Base-by-base conservation (phyloP, 2,797 vertebrate species). In the Triplophysa bombifrons region DNA sequence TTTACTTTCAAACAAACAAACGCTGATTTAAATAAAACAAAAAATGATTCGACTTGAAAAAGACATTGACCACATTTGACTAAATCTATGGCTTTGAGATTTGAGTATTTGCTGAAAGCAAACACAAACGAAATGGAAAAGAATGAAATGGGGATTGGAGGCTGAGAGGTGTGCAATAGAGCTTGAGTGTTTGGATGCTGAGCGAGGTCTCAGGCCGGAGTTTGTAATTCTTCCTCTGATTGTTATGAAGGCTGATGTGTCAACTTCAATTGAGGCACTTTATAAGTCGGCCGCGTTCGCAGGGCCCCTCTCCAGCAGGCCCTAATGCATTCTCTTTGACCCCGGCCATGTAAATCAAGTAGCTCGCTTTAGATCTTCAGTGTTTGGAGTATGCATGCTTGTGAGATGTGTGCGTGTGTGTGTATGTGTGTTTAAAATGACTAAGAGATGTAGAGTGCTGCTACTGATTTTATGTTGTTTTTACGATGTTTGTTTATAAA, bases 281-380 rank as follows among this genome's bases (percentile, higher is more conserved):
- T 93, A 88, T 89, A 92, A 91, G 86, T 91, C 89, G 81, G 81
- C 81, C 76, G 79, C 46, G 81, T 84, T 91, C 87, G 78, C 85
- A 81, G 86, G 0, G 61, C 80, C 83, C 87, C 89, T 90, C 70
- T 83, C 85, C 89, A 85, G 82, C 89, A 88, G 88, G 89, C 87
- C 87, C 85, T 93, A 93, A 93, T 93, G 92, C 91, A 92, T 91
- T 90, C 90, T 88, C 89, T 92, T 87, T 93, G 92, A 94, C 92
- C 93, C 82, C 7, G 5, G 69, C 3, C 48, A 72, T 85, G 88
- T 94, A 92, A 93, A 93, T 94, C 93, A 93, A 84, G 86, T 77
- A 85, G 84, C 83, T 84, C 77, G 84, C 87, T 83, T 92, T 86
- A 90, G 90, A 90, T 91, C 88, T 90, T 19, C 68, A 72, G 66